Base-by-base conservation (phyloP, 1,140 invertebrate species). In the Solenopsis fugax region DNA sequence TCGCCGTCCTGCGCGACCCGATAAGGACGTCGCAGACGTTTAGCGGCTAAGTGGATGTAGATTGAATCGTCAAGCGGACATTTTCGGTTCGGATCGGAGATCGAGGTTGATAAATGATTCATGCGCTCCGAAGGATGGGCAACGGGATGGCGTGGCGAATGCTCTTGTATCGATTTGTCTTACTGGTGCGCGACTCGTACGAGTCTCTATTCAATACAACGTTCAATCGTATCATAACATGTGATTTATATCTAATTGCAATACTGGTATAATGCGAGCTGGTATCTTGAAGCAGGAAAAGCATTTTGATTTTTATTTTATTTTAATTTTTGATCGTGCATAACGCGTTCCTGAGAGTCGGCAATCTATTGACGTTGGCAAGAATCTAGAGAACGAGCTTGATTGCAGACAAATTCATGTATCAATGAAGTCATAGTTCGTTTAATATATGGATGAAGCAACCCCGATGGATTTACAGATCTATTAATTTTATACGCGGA, bases 51-150 rank as follows among this genome's bases (percentile, higher is more conserved):
- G 48, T 56, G 88, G 41, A 84, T 90, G 86, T 87, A 87, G 65
- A 65, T 78, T 85, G 88, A 89, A 89, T 89, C 73, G 85, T 84
- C 72, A 71, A 64, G 54, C 88, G 67, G 71, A 73, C 77, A 75
- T 78, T 65, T 69, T 86, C 18, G 54, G 69, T 37, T 60, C 54
- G 34, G 60, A 90, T 90, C 85, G 67, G 76, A 89, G 85, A 78
- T 84, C 48, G 37, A 24, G 24, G 9, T 37, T 80, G 37, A 89
- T 89, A 87, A 71, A 78, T 85, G 85, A 77, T 86, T 78, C 75
- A 85, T 78, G 37, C 58, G 72, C 5, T n/a, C 24, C 41, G 69
- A 73, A 50, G 80, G 29, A 75, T 75, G 69, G 69, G 29, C 78
- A 9, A 29, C 50, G 1, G 64, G 65, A 84, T 21, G 29, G 41